Base-by-base conservation (phyloP, 2,113 vertebrate species). In the Dinomys branickii region DNA sequence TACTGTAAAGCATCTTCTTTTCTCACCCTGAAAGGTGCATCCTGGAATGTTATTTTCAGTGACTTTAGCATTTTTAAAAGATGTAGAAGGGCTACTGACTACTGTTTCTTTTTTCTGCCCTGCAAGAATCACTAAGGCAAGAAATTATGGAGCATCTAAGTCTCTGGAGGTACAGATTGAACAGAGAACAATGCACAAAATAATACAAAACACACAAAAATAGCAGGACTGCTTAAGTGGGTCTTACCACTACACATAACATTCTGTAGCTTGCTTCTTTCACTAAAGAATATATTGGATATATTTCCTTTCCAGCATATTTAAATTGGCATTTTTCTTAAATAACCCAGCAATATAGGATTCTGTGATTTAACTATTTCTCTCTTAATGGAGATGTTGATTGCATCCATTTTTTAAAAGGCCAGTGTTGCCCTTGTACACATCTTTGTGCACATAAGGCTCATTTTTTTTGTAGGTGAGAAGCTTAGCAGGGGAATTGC, bases 81-180 rank as follows among this genome's bases (percentile, higher is more conserved):
- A 47, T 1, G 47, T 33, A n/a, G 14, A 58, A 69, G n/a, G 6
- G n/a, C 28, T 59, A 73, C 17, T 28, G 19, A 65, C 56, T 75
- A 47, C 82, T 75, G 52, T 24, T 30, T 96, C 44, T 56, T 44
- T 65, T 87, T 73, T 65, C 73, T 91, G 63, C n/a, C 52, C 44
- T 56, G 63, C 19, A 58, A 86, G 73, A 86, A 90, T 91, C 87
- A 82, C 26, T 63, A 90, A 89, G 33, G 82, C 91, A 86, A 86
- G 73, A 90, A 85, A 73, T 82, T 73, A 58, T n/a, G n/a, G 52
- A 61, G 8, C 19, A 56, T 24, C 93, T 19, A 61, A 69, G 44
- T 30, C n/a, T 33, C 44, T n/a, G 41, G 9, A 59, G 54, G 54
- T 44, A 47, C 24, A 9, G 9, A 33, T 9, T 75, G 50, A 38